phyloP scores from a whole-genome alignment of 2,888 invertebrate genomes.

The Caenorhabditis parvicauda region DNA sequence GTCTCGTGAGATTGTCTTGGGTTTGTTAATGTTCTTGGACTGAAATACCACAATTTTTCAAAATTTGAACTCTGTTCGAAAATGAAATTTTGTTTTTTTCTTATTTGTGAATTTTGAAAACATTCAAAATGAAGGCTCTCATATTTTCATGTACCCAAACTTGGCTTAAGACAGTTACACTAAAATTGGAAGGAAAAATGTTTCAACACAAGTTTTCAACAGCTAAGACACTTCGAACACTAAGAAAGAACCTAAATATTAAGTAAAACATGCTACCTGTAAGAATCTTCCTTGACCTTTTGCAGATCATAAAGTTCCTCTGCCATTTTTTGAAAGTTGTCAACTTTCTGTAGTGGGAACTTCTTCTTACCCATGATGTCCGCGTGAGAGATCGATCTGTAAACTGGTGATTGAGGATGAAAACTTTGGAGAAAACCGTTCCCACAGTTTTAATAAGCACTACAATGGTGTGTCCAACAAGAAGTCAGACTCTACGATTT shows the following conservation, averaged over 20 bases:
- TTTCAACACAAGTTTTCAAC: not conserved
- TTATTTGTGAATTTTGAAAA: not conserved
- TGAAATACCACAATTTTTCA: constrained; percentile 9
- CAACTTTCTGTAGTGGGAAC: constrained; percentile 67
- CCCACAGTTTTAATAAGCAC: too few relatives aligned
- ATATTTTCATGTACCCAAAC: not conserved
- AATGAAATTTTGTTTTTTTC: not conserved
- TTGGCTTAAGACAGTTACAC: not conserved
- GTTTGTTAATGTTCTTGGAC: constrained; percentile 29
- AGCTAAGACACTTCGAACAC: not conserved
- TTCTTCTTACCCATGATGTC: too few relatives aligned
- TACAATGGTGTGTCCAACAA: too few relatives aligned
- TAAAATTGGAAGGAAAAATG: not conserved
- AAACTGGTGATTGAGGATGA: too few relatives aligned
- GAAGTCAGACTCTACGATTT: too few relatives aligned
- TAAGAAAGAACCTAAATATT: not conserved
- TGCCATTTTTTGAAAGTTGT: constrained; percentile 25
- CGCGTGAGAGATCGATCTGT: too few relatives aligned
- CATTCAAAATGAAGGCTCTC: too few relatives aligned
- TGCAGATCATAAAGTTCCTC: constrained; percentile 30
- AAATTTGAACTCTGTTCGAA: not conserved
- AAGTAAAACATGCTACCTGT: constrained; percentile 19
- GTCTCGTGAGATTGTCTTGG: constrained; percentile 28
- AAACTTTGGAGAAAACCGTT: too few relatives aligned
- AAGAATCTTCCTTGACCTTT: constrained; percentile 23